These are phyloP conservation scores for Setophaga petechia DNA, from an alignment of 2,113 vertebrate species.

Conservation along the genomic window DNA sequence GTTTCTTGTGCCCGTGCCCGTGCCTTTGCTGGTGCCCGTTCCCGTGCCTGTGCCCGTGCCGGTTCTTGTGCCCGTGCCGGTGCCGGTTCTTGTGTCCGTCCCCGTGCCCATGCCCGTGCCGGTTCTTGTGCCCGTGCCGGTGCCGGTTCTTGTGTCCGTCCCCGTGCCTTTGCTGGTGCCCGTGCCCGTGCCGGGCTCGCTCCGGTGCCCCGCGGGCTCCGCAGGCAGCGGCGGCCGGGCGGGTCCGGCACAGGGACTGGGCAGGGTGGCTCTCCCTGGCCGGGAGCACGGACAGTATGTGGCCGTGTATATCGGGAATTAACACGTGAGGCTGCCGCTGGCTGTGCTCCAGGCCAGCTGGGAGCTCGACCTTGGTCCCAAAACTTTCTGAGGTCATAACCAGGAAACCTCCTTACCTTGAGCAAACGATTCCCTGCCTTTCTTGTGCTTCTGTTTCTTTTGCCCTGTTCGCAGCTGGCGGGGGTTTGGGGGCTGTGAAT, in stretches of 20 bases:
- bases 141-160: accelerated
- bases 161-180: too few species aligned
- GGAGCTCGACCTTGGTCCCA: not conserved
- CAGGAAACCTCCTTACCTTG: not conserved
- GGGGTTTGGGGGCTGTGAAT: not conserved
- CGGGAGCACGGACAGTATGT: accelerated
- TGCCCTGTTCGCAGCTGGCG: accelerated
- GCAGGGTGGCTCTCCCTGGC: not conserved
- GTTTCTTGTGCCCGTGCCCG: not conserved
- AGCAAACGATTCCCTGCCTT: not conserved
- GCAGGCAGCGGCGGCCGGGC: not conserved
- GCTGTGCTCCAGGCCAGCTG: not conserved
- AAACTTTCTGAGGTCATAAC: not conserved
- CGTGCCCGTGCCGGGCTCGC: accelerated
- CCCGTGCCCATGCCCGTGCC: too few species aligned
- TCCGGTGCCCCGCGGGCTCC: not conserved
- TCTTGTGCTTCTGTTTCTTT: not conserved
- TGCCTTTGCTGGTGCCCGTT: too few species aligned
- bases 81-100: not conserved
- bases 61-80: accelerated
- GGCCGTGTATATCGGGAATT: not conserved
- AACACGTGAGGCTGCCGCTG: not conserved
- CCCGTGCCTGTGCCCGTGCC: too few species aligned
- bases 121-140: not conserved
- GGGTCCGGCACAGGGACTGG: accelerated